These are phyloP conservation scores for Amiota minor DNA, from an alignment of 2,888 invertebrate species.

Conservation along the genomic window DNA sequence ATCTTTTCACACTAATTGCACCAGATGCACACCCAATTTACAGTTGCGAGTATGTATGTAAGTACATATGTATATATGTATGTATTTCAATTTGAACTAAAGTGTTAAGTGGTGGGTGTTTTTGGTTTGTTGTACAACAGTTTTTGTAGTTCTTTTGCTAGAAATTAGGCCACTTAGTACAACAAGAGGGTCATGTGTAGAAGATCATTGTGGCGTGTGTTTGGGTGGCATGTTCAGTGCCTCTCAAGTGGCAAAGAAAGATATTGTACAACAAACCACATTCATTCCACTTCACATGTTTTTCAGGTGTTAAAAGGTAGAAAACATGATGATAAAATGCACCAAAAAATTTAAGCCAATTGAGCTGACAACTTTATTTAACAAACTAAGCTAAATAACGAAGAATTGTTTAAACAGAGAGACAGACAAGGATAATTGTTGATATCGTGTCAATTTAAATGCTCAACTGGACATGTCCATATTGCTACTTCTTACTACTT, in stretches of 20 bases:
- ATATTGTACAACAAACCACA: too few relatives aligned
- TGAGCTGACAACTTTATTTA: not conserved
- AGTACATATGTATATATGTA: too few relatives aligned
- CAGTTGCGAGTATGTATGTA: not conserved
- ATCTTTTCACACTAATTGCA: slow-evolving; percentile 64
- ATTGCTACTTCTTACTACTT: slow-evolving; percentile 50
- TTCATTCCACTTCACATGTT: not conserved
- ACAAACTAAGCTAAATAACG: not conserved
- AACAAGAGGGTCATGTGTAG: not conserved
- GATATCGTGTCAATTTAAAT: slow-evolving; percentile 53
- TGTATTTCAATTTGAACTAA: not conserved
- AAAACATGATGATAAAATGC: not conserved
- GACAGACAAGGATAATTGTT: not conserved
- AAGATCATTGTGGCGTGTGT: not conserved
- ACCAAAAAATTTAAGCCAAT: slow-evolving; percentile 1
- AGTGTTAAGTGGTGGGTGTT: slow-evolving; percentile 30
- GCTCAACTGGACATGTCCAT: slow-evolving; percentile 64
- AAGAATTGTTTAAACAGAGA: not conserved
- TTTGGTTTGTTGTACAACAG: not conserved
- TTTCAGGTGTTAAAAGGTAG: slow-evolving; percentile 23
- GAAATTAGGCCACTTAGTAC: not conserved
- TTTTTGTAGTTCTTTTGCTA: not conserved
- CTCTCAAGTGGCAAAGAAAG: not conserved
- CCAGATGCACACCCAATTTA: slow-evolving; percentile 29
- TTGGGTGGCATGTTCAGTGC: not conserved